Conservation (phyloP, 2,888 invertebrate genomes). For the Schrankia costaestrigalis region DNA sequence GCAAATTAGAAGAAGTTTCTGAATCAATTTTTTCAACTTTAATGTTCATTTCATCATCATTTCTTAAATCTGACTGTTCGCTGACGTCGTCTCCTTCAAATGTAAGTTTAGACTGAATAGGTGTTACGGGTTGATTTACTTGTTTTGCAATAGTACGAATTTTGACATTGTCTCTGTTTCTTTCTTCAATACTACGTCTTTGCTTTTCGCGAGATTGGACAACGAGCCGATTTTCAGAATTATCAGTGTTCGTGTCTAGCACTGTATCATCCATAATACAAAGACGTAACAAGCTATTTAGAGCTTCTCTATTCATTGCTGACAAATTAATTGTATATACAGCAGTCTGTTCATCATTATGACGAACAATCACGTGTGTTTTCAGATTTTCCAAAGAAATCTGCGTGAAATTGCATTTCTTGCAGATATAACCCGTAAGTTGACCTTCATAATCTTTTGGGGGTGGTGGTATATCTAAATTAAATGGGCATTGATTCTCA, state of each 20-base stretch:
- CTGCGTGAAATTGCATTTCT: conserved; percentile 87
- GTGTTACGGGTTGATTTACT: not conserved
- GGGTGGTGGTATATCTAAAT: conserved; percentile 65
- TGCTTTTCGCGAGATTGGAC: too few species aligned
- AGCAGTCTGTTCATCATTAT: conserved; percentile 69
- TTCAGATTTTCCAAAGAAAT: conserved; percentile 81
- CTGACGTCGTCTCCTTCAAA: conserved; percentile 54
- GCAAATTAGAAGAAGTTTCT: conserved; percentile 18
- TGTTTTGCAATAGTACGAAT: conserved; percentile 2
- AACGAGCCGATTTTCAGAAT: too few species aligned
- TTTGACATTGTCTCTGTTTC: conserved; percentile 2
- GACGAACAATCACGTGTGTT: conserved; percentile 82
- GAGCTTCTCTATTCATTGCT: conserved; percentile 47
- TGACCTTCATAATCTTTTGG: conserved; percentile 61
- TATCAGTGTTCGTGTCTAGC: too few species aligned
- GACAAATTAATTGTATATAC: conserved; percentile 67
- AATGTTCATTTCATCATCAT: conserved; percentile 17
- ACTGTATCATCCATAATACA: conserved; percentile 17
- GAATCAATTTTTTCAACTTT: conserved; percentile 23
- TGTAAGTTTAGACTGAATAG: conserved; percentile 55
- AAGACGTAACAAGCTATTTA: conserved; percentile 37
- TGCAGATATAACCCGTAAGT: conserved; percentile 83
- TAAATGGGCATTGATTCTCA: conserved; percentile 50
- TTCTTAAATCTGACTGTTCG: conserved; percentile 18
- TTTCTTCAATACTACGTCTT: not conserved